Evolutionary conservation across 2,888 invertebrate genomes (phyloP).

Genomic region (Atherix ibis): DNA sequence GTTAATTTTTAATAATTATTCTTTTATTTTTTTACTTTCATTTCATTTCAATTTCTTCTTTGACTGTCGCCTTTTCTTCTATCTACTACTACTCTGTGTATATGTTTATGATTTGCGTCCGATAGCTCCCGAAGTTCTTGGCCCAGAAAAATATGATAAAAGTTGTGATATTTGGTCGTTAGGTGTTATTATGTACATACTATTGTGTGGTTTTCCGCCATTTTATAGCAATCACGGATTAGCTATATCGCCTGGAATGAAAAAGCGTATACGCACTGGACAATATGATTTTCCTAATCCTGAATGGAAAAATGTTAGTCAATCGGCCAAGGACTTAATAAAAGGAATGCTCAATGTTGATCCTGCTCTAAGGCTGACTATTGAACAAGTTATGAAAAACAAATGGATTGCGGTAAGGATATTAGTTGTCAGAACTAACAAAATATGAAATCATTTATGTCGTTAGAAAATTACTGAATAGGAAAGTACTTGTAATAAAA

Average conservation of each 20-base stretch:
- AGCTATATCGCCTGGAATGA: slow-evolving; percentile 99
- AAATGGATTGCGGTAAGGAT: slow-evolving; percentile 67
- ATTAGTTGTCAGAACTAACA: not conserved
- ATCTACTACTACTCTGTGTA: not conserved
- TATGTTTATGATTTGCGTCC: slow-evolving; percentile 1
- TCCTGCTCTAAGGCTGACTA: slow-evolving; percentile 74
- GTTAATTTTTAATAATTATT: not conserved
- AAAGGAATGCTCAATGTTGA: slow-evolving; percentile 88
- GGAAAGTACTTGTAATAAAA: no score
- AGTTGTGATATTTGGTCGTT: slow-evolving; percentile 99
- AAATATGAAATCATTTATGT: slow-evolving; percentile 2
- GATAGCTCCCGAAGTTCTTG: slow-evolving; percentile 61
- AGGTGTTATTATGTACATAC: slow-evolving; percentile 97
- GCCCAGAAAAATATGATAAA: slow-evolving; percentile 95
- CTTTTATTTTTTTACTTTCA: not conserved
- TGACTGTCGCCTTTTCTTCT: not conserved
- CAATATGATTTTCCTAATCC: slow-evolving; percentile 95
- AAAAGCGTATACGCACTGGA: slow-evolving; percentile 70
- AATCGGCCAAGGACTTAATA: slow-evolving; percentile 91
- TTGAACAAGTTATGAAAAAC: slow-evolving; percentile 78
- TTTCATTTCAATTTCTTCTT: not conserved
- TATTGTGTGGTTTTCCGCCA: slow-evolving; percentile 97
- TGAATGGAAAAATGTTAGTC: slow-evolving; percentile 89
- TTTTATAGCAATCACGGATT: slow-evolving; percentile 97
- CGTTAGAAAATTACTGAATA: no score